Percentiles rank a stretch among this genome's conserved stretches.
Evolutionary conservation across 2,113 vertebrate species (phyloP).

Genomic region (Setophaga kirtlandii): DNA sequence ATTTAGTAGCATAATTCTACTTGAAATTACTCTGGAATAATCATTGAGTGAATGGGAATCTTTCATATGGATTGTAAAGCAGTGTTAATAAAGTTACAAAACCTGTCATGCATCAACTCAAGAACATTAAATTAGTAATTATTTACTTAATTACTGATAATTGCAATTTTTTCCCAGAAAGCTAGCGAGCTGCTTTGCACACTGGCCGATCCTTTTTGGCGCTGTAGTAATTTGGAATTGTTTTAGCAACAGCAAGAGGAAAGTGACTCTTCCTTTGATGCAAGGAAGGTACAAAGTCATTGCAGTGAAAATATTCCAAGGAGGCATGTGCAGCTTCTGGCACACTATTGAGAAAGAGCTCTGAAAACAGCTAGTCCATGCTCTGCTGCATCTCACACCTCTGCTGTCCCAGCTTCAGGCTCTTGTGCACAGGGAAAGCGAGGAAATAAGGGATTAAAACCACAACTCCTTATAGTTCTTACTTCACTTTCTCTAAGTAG

Average conservation of each 20-base stretch:
- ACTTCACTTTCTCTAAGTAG: neutral
- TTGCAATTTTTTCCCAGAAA: neutral
- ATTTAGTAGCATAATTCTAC: neutral
- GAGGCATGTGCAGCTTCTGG: neutral
- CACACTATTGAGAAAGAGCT: neutral
- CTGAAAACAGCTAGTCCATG: neutral
- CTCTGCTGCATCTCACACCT: neutral
- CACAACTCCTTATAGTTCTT: neutral
- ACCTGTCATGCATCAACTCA: neutral
- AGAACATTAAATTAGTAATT: neutral
- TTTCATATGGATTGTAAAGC: neutral
- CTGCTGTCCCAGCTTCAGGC: neutral
- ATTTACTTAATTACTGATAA: neutral
- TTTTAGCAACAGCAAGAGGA: neutral
- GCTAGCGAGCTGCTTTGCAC: neutral
- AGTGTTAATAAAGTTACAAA: neutral
- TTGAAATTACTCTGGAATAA: neutral
- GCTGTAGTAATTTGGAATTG: neutral
- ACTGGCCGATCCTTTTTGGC: neutral
- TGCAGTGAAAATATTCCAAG: neutral
- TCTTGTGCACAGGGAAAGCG: neutral
- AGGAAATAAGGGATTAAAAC: neutral
- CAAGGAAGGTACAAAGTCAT: neutral
- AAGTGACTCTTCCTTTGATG: neutral
- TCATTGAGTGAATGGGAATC: neutral